Conservation (phyloP, 2,113 vertebrate genomes). For the Cercocebus atys region DNA sequence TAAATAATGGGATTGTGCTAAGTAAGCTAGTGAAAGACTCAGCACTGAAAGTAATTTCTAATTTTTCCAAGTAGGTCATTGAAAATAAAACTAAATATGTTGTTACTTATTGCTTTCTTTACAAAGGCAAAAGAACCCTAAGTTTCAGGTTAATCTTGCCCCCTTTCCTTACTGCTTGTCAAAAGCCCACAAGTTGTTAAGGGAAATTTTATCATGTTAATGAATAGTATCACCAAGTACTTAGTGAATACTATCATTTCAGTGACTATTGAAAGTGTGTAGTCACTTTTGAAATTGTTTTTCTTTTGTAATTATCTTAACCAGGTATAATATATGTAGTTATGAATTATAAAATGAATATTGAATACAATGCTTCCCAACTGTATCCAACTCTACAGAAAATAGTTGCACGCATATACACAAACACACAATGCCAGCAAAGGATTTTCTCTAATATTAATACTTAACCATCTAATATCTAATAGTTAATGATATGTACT, state of each 20-base stretch:
- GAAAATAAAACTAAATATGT: constrained; percentile 43
- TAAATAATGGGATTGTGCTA: constrained; percentile 56
- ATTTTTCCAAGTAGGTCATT: constrained; percentile 20
- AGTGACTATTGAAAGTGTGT: not conserved
- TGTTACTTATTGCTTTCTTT: constrained; percentile 8
- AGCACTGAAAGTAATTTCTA: constrained; percentile 39
- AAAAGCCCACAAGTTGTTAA: not conserved
- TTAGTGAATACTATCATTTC: not conserved
- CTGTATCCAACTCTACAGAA: not conserved
- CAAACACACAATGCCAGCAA: not conserved
- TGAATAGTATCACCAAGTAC: not conserved
- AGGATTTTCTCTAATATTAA: not conserved
- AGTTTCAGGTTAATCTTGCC: not conserved
- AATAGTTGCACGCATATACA: not conserved
- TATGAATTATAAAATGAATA: not conserved
- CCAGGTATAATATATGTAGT: not conserved
- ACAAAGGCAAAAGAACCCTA: not conserved
- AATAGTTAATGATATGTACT: not conserved
- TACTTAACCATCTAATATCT: not conserved
- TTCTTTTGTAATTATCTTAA: not conserved
- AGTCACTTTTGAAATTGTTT: constrained; percentile 20
- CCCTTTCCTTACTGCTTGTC: not conserved
- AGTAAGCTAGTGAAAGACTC: constrained; percentile 36
- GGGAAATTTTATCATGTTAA: not conserved
- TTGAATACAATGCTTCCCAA: not conserved